Percentiles rank a stretch among this genome's conserved stretches.
These are phyloP conservation scores for Diabrotica balteata DNA, from an alignment of 2,888 invertebrate genomes.

Conservation along the genomic window DNA sequence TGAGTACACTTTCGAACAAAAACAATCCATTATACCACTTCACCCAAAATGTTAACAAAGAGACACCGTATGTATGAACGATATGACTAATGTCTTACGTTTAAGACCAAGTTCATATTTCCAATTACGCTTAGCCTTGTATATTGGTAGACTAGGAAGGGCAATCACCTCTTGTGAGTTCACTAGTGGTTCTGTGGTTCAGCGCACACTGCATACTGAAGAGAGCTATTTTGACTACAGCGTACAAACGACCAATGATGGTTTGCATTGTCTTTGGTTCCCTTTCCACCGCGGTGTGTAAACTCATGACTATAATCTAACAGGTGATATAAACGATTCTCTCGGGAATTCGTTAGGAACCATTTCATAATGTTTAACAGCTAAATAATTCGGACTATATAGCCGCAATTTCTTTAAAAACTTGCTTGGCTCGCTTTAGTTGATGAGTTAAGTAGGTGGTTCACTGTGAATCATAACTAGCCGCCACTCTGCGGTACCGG, in stretches of 20 bases:
- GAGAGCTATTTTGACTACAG: conserved; percentile 40
- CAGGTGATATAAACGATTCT: conserved; percentile 30
- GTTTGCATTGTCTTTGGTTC: conserved; percentile 39
- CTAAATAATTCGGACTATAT: neutral
- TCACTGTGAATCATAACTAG: neutral
- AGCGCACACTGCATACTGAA: conserved; percentile 46
- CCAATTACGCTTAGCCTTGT: conserved; percentile 44
- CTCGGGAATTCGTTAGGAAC: neutral
- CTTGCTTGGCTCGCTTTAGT: neutral
- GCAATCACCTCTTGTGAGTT: conserved; percentile 48
- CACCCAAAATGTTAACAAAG: conserved; percentile 13
- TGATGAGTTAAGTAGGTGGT: neutral
- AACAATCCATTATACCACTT: conserved; percentile 55
- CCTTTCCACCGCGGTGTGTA: conserved; percentile 33
- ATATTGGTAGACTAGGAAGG: conserved; percentile 45
- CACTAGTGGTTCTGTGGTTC: conserved; percentile 45
- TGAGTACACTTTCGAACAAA: conserved; percentile 55
- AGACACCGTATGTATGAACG: conserved; percentile 1
- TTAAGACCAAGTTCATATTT: conserved; percentile 41
- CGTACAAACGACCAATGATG: conserved; percentile 41
- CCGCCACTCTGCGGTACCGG: conserved; percentile 13
- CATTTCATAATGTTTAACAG: neutral
- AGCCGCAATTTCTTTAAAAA: too few species aligned
- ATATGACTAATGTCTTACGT: conserved; percentile 36
- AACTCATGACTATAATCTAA: conserved; percentile 32